phyloP scores from a whole-genome alignment of 2,113 vertebrate genomes.

The Corythoichthys intestinalis region DNA sequence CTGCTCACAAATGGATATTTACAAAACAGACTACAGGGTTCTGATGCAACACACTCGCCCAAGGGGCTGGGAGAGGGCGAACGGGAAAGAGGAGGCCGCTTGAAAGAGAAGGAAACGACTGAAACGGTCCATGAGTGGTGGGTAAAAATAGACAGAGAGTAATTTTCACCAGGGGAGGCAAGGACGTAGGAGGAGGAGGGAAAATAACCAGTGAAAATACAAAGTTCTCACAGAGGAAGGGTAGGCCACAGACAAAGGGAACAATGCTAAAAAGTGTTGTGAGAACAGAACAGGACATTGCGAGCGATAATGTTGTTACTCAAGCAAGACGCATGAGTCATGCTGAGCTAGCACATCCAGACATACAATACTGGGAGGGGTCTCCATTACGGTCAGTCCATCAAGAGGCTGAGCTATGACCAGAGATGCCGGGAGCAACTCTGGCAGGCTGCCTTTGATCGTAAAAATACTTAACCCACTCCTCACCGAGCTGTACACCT shows the following conservation, averaged over 20 bases:
- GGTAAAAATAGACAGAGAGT: slow-evolving; percentile 76
- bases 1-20: slow-evolving; percentile 22
- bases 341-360: slow-evolving; percentile 31
- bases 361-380: slow-evolving; percentile 51
- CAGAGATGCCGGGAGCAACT: slow-evolving; percentile 47
- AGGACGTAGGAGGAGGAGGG: slow-evolving; percentile 30
- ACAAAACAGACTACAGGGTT: slow-evolving; percentile 25
- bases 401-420: slow-evolving; percentile 39
- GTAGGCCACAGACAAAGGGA: slow-evolving; percentile 24
- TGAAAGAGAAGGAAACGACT: slow-evolving; percentile 61
- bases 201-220: slow-evolving; percentile 70
- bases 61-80: slow-evolving; percentile 13
- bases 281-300: slow-evolving; percentile 11
- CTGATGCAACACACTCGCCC: slow-evolving; percentile 32
- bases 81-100: slow-evolving; percentile 41
- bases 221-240: slow-evolving; percentile 58
- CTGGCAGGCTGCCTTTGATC: slow-evolving; percentile 41
- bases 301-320: slow-evolving; percentile 7
- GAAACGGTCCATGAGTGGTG: slow-evolving; percentile 63
- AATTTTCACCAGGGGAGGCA: slow-evolving; percentile 68
- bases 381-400: slow-evolving; percentile 40
- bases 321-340: slow-evolving; percentile 27
- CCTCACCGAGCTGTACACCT: not conserved
- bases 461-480: slow-evolving; percentile 61
- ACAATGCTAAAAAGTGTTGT: slow-evolving; percentile 10